Percentiles rank a stretch among this genome's conserved stretches.
Conservation (phyloP, 2,113 vertebrate genomes). For the Carettochelys insculpta region DNA sequence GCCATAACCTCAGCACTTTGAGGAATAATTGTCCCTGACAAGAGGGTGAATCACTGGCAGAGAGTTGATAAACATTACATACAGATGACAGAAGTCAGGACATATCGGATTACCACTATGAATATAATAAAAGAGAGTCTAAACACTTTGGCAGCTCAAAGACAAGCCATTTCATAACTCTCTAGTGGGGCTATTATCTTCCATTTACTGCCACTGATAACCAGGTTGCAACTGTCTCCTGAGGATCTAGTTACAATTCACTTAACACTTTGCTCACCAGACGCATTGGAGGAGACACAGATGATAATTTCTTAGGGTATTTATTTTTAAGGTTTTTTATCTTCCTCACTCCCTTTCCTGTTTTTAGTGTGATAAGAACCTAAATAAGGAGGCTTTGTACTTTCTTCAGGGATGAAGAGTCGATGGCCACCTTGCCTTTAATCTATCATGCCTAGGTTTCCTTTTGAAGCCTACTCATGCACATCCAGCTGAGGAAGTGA, state of each 20-base stretch:
- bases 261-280: slow-evolving; percentile 81
- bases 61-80: slow-evolving; percentile 98
- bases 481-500: slow-evolving; percentile 48
- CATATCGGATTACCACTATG: slow-evolving; percentile 98
- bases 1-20: slow-evolving; percentile 87
- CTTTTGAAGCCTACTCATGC: slow-evolving; percentile 68
- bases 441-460: slow-evolving; percentile 56
- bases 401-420: slow-evolving; percentile 61
- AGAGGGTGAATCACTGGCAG: slow-evolving; percentile 95
- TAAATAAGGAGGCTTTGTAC: slow-evolving; percentile 62
- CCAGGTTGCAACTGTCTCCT: slow-evolving; percentile 83
- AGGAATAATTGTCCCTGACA: slow-evolving; percentile 97
- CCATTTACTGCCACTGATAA: slow-evolving; percentile 91
- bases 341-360: slow-evolving; percentile 42
- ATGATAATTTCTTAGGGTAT: slow-evolving; percentile 64
- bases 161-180: slow-evolving; percentile 89
- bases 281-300: slow-evolving; percentile 52
- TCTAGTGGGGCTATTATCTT: slow-evolving; percentile 87
- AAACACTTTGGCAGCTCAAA: slow-evolving; percentile 92
- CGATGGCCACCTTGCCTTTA: slow-evolving; percentile 67
- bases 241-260: slow-evolving; percentile 81
- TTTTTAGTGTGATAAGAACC: slow-evolving; percentile 66
- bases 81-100: slow-evolving; percentile 98
- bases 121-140: slow-evolving; percentile 97
- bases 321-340: slow-evolving; percentile 79